phyloP scores from a whole-genome alignment of 2,797 vertebrate species.

The Sebastes glaucus region DNA sequence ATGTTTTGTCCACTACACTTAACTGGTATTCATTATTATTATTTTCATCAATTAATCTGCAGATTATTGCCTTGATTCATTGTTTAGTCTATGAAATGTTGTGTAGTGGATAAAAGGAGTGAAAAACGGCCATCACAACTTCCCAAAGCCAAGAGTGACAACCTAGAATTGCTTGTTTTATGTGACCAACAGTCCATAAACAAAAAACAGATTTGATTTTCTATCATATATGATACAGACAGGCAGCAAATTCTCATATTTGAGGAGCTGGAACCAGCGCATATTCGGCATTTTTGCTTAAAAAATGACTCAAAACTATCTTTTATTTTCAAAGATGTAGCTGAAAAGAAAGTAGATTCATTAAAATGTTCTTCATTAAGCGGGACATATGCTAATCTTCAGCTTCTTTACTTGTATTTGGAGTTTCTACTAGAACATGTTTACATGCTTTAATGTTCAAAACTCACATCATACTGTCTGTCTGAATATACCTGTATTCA shows the following conservation, averaged over 20 bases:
- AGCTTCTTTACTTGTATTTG: background rate
- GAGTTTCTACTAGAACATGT: background rate
- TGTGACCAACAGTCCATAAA: background rate
- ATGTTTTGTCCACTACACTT: background rate
- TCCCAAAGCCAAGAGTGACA: background rate
- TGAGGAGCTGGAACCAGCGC: background rate
- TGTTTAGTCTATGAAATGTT: background rate
- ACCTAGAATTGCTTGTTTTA: background rate
- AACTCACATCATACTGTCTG: background rate
- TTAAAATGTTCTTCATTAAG: background rate
- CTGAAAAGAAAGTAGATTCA: background rate
- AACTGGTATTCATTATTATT: background rate
- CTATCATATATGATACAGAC: background rate
- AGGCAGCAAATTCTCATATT: background rate
- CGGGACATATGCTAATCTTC: background rate
- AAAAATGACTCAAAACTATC: background rate
- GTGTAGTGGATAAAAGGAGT: background rate
- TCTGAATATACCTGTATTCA: background rate
- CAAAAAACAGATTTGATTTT: background rate
- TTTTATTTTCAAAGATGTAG: background rate
- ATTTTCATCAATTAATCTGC: background rate
- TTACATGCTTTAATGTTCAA: background rate
- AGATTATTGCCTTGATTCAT: background rate
- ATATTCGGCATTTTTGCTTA: background rate
- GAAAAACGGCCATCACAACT: background rate